These are phyloP conservation scores for Chelonia mydas DNA, from an alignment of 2,797 vertebrate species.

Conservation along the genomic window DNA sequence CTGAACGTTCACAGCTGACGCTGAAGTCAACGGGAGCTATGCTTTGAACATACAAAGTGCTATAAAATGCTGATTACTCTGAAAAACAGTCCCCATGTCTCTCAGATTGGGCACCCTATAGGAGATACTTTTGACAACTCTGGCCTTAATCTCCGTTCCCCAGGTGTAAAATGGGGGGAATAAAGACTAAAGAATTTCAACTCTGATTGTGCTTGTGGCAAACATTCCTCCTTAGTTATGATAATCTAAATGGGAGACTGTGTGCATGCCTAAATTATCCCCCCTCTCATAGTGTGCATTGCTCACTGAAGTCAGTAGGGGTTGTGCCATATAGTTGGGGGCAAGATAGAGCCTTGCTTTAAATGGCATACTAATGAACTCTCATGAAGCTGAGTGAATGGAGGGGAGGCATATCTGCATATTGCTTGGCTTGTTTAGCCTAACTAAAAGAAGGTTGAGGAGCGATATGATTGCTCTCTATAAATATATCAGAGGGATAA, in stretches of 20 bases:
- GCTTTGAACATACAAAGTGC: not conserved
- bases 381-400: not conserved
- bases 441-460: no score
- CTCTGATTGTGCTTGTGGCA: not conserved
- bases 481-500: no score
- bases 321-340: not conserved
- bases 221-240: not conserved
- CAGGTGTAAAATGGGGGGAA: not conserved
- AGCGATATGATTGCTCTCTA: no score
- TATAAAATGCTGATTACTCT: not conserved
- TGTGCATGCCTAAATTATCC: rapidly evolving
- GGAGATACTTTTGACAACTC: not conserved
- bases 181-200: not conserved
- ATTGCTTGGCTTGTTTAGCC: no score
- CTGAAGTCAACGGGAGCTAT: not conserved
- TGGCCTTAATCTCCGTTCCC: not conserved
- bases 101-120: not conserved
- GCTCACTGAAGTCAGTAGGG: not conserved
- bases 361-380: not conserved
- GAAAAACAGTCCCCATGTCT: not conserved
- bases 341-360: not conserved
- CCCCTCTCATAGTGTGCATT: not conserved
- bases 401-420: not conserved
- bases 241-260: not conserved
- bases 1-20: not conserved